Evolutionary conservation across 2,113 vertebrate genomes (phyloP).

Genomic region (Donacobius atricapilla): DNA sequence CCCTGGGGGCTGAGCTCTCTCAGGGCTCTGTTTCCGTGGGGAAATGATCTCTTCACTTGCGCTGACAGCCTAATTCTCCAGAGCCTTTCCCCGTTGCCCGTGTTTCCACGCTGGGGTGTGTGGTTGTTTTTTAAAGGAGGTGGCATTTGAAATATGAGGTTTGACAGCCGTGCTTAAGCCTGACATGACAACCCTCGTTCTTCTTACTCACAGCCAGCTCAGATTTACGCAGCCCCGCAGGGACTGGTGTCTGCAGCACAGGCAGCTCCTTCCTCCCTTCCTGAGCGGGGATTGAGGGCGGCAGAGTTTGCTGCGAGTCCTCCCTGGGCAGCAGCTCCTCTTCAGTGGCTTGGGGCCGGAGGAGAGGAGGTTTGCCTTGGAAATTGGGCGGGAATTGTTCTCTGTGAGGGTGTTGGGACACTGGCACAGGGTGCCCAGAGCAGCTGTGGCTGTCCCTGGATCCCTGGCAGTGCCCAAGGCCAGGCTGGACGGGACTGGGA

Average conservation of each 20-base stretch:
- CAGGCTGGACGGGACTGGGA: accelerated
- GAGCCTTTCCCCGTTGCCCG: background rate
- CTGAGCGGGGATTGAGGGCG: background rate
- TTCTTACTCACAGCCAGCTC: background rate
- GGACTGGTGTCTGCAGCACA: background rate
- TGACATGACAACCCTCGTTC: background rate
- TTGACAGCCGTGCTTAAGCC: slow-evolving; percentile 29
- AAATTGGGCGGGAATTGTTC: background rate
- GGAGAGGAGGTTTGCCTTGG: background rate
- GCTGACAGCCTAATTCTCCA: background rate
- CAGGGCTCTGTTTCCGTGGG: background rate
- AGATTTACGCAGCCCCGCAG: background rate
- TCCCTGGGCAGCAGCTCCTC: background rate
- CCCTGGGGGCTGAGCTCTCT: background rate
- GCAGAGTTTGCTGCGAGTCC: background rate
- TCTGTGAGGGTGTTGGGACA: background rate
- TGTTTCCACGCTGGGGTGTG: background rate
- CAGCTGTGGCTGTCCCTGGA: background rate
- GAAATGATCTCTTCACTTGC: background rate
- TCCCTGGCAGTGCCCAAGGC: background rate
- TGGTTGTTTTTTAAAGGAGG: background rate
- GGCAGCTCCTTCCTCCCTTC: background rate
- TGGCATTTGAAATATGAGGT: slow-evolving; percentile 15
- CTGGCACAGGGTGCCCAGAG: background rate
- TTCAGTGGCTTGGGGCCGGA: accelerated